Conservation (phyloP, 2,797 vertebrate genomes). For the Gallinago nigripennis region DNA sequence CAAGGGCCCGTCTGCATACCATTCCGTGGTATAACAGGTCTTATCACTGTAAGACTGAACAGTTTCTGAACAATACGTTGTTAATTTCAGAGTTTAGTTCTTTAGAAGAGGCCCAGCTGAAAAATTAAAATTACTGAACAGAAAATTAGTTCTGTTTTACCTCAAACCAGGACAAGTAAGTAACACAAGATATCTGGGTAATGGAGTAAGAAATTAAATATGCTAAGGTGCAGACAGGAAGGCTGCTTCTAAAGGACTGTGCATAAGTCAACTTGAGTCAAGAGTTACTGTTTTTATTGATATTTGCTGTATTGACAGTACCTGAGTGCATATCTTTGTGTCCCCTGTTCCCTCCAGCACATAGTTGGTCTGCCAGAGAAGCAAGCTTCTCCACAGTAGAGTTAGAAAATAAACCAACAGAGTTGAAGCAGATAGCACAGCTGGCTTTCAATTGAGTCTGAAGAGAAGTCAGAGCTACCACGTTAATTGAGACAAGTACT, state of each 20-base stretch:
- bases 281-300: background rate
- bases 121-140: too few relatives aligned
- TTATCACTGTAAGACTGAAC: too few relatives aligned
- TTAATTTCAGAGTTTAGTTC: too few relatives aligned
- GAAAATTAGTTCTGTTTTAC: too few relatives aligned
- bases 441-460: background rate
- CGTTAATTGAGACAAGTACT: background rate
- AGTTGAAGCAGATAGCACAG: background rate
- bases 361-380: background rate
- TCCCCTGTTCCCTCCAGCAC: background rate
- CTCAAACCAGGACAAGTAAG: too few relatives aligned
- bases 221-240: background rate
- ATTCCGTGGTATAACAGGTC: too few relatives aligned
- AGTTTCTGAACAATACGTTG: too few relatives aligned
- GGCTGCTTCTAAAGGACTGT: background rate
- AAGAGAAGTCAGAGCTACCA: background rate
- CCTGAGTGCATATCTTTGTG: background rate
- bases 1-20: too few relatives aligned
- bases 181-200: background rate
- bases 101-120: too few relatives aligned
- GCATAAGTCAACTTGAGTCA: background rate
- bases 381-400: background rate
- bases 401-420: background rate
- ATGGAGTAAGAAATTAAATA: background rate
- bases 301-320: background rate